Percentiles rank a stretch among this genome's conserved stretches.
These are phyloP conservation scores for Paedocypris sp. DNA, from an alignment of 2,113 vertebrate genomes.

Conservation along the genomic window DNA sequence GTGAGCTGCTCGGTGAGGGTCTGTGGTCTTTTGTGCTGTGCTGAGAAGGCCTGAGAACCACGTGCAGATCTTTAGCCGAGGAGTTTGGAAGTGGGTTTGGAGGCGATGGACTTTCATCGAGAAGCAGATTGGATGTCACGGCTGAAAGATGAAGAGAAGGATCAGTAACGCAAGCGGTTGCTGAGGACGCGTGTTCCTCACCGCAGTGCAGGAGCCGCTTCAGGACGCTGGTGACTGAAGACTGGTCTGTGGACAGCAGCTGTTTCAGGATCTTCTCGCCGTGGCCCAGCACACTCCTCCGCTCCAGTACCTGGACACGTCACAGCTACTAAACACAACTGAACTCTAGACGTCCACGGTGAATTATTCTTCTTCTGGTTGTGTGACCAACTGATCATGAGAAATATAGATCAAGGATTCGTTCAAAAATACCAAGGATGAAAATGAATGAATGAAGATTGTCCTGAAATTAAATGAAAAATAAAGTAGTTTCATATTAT, in stretches of 20 bases:
- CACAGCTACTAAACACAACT: too few relatives aligned
- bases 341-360: too few relatives aligned
- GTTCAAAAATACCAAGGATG: too few relatives aligned
- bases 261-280: conserved; percentile 49
- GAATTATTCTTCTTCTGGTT: too few relatives aligned
- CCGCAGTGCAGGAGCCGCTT: conserved; percentile 49
- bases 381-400: too few relatives aligned
- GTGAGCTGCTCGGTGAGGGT: neutral
- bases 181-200: conserved; percentile 36
- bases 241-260: conserved; percentile 34
- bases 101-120: neutral
- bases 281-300: conserved; percentile 29
- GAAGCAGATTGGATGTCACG: conserved; percentile 14
- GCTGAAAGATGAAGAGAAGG: conserved; percentile 34
- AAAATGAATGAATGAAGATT: too few relatives aligned
- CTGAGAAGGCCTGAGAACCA: neutral
- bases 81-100: neutral
- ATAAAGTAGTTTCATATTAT: too few relatives aligned
- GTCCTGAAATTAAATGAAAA: too few relatives aligned
- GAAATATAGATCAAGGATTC: too few relatives aligned
- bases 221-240: conserved; percentile 26
- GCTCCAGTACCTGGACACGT: conserved; percentile 45
- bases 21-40: neutral
- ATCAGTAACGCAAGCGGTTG: too few relatives aligned
- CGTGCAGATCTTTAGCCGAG: neutral